A percentile compares a stretch with the other conserved stretches of the same genome.
These are phyloP conservation scores for Philhelius pedissequus DNA, from an alignment of 2,888 invertebrate genomes.

Conservation along the genomic window DNA sequence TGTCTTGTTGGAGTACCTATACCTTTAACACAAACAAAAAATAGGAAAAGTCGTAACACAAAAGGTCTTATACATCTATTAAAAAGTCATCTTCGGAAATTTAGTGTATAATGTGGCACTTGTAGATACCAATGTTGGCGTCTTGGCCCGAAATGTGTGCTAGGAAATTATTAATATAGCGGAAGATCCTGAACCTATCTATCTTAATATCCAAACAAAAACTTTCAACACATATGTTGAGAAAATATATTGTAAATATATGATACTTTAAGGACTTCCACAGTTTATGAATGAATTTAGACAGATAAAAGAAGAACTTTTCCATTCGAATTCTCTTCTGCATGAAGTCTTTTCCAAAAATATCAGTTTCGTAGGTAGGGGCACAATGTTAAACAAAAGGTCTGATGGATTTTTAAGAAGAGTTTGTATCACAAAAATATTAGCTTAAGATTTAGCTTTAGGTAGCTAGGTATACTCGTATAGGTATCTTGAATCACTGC, in stretches of 20 bases:
- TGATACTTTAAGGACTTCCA: background rate
- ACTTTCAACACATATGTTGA: background rate
- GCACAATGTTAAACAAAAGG: background rate
- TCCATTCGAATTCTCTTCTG: background rate
- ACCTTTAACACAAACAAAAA: background rate
- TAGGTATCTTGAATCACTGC: no score
- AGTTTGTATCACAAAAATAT: background rate
- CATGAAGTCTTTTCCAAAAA: background rate
- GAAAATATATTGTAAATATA: background rate
- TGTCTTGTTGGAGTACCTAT: background rate
- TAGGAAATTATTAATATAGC: background rate
- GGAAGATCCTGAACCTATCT: background rate
- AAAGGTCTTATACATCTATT: background rate
- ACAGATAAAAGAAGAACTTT: background rate
- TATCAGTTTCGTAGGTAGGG: no score
- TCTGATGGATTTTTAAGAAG: background rate
- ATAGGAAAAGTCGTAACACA: background rate
- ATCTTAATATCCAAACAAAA: background rate
- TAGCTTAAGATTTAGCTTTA: background rate
- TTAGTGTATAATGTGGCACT: background rate
- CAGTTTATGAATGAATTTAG: background rate
- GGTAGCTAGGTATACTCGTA: no score
- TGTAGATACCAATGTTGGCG: no score
- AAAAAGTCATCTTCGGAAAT: background rate
- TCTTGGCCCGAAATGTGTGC: background rate